These are phyloP conservation scores for Cremastobaeus sp. DNA, from an alignment of 2,888 invertebrate genomes.

Conservation along the genomic window DNA sequence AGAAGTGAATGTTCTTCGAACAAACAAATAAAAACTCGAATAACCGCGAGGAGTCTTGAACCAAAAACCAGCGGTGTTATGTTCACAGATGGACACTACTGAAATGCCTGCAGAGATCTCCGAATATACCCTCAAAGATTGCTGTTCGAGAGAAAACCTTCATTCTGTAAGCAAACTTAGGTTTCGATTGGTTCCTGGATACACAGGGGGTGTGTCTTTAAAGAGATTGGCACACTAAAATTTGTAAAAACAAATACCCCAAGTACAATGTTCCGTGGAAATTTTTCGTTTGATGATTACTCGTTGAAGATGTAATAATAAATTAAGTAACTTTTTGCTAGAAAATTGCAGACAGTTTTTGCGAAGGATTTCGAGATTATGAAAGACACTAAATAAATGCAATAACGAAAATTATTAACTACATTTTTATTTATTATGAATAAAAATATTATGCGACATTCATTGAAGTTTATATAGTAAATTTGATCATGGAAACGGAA, in stretches of 20 bases:
- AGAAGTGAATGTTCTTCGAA: too few relatives aligned
- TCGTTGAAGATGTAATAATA: background rate
- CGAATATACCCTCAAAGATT: slow-evolving; percentile 46
- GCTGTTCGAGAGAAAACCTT: slow-evolving; percentile 46
- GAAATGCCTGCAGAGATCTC: slow-evolving; percentile 32
- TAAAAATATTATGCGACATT: too few relatives aligned
- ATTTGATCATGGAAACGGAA: too few relatives aligned
- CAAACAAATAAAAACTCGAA: too few relatives aligned
- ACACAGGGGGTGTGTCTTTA: slow-evolving; percentile 69
- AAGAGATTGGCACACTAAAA: slow-evolving; percentile 65
- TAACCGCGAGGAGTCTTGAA: slow-evolving; percentile 3
- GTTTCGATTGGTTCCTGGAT: slow-evolving; percentile 67
- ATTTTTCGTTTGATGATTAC: slow-evolving; percentile 21
- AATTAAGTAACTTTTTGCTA: background rate
- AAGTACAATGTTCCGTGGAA: slow-evolving; percentile 66
- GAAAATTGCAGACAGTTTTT: too few relatives aligned
- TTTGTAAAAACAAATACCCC: slow-evolving; percentile 68
- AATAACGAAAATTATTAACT: too few relatives aligned
- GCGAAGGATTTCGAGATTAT: too few relatives aligned
- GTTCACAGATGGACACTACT: slow-evolving; percentile 37
- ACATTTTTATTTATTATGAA: too few relatives aligned
- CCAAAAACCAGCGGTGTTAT: slow-evolving; percentile 5
- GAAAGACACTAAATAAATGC: too few relatives aligned
- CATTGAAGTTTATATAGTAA: too few relatives aligned
- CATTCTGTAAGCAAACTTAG: slow-evolving; percentile 37